These are phyloP conservation scores for Pachyramphus minor DNA, from an alignment of 2,113 vertebrate genomes.

Conservation along the genomic window DNA sequence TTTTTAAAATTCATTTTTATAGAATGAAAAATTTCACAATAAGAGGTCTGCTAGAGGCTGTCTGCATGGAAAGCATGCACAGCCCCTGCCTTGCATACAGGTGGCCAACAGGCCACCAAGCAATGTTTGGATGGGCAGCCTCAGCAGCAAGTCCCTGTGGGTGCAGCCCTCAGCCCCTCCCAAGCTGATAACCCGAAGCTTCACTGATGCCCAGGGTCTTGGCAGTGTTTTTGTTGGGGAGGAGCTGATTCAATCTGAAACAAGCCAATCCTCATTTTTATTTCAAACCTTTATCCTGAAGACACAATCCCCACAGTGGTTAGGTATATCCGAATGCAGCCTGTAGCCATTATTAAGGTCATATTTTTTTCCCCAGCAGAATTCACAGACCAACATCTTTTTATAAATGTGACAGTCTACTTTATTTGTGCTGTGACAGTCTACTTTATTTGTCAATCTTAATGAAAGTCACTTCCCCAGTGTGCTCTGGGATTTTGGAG, in stretches of 20 bases:
- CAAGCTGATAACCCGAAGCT: neutral
- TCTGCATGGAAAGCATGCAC: neutral
- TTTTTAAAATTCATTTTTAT: fast-evolving
- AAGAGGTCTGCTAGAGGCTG: neutral
- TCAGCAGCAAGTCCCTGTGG: neutral
- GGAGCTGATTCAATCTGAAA: neutral
- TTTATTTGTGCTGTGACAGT: neutral
- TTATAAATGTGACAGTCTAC: neutral
- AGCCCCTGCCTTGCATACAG: neutral
- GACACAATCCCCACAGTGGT: neutral
- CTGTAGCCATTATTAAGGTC: neutral
- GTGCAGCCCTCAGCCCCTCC: neutral
- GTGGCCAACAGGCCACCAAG: neutral
- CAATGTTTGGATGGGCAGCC: fast-evolving
- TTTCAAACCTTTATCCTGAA: neutral
- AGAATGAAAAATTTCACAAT: neutral
- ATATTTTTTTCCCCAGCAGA: neutral
- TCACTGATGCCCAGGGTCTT: neutral
- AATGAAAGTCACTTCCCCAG: neutral
- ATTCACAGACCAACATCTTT: neutral
- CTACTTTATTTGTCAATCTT: neutral
- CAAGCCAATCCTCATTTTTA: neutral
- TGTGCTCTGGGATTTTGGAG: fast-evolving
- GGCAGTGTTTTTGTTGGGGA: neutral
- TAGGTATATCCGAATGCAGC: neutral